Evolutionary conservation across 2,113 vertebrate species (phyloP).

Genomic region (Dipodomys spectabilis): DNA sequence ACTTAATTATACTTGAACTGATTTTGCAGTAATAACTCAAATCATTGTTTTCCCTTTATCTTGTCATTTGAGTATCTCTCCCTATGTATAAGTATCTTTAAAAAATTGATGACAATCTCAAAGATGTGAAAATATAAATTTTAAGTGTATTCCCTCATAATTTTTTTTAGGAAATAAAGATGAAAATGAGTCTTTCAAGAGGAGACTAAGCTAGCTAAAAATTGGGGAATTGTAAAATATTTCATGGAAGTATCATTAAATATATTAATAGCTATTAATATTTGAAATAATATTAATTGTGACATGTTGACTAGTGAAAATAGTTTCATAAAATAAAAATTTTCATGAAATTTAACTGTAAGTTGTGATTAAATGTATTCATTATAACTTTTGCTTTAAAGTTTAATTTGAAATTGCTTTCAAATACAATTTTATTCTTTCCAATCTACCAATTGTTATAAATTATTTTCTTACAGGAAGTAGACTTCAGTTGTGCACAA

Average conservation of each 20-base stretch:
- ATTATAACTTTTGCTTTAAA: not conserved
- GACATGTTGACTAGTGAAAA: not conserved
- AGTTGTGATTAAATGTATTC: not conserved
- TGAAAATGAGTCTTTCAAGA: not conserved
- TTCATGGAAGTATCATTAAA: slow-evolving; percentile 17
- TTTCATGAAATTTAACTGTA: not conserved
- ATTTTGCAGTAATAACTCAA: slow-evolving; percentile 50
- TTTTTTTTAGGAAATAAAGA: slow-evolving; percentile 35
- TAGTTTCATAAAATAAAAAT: not conserved
- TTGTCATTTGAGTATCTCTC: not conserved
- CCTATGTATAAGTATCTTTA: not conserved
- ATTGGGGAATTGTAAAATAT: not conserved
- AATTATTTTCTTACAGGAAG: not conserved
- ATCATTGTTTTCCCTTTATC: not conserved
- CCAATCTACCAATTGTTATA: not conserved
- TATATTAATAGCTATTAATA: not conserved
- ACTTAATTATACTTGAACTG: slow-evolving; percentile 42
- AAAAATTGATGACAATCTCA: not conserved
- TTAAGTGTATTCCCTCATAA: not conserved
- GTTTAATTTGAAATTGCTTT: not conserved
- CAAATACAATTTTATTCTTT: not conserved
- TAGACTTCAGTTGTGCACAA: not conserved
- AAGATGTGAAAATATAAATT: slow-evolving; percentile 2
- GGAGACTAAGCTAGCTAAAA: no score
- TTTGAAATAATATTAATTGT: not conserved